Conservation (phyloP, 2,888 invertebrate genomes). For the Sylvicola cinctus region DNA sequence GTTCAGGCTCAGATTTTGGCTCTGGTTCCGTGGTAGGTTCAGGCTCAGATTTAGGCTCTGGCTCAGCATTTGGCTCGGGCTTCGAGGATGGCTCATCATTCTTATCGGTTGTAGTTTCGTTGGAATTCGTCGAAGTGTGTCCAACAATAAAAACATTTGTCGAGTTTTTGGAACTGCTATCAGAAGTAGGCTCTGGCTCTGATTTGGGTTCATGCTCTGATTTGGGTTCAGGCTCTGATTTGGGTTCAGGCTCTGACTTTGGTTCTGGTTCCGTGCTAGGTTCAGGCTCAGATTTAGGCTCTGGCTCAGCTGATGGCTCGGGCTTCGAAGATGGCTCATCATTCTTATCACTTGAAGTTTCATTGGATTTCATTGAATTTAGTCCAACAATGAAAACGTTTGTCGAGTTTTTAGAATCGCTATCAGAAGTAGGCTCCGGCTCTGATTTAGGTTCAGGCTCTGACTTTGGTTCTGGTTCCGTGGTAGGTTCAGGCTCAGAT, state of each 20-base stretch:
- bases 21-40: slow-evolving; percentile 20
- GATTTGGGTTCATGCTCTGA: slow-evolving; percentile 19
- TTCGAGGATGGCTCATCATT: slow-evolving; percentile 18
- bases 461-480: slow-evolving; percentile 18
- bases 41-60: slow-evolving; percentile 18
- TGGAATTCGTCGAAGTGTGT: too few relatives aligned
- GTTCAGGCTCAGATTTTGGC: slow-evolving; percentile 13
- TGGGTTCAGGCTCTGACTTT: slow-evolving; percentile 5
- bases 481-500: slow-evolving; percentile 12
- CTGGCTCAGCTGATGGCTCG: slow-evolving; percentile 14
- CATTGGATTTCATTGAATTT: too few relatives aligned
- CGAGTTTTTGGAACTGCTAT: too few relatives aligned
- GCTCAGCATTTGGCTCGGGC: slow-evolving; percentile 16
- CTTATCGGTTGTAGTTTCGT: slow-evolving; percentile 22
- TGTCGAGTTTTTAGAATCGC: too few relatives aligned
- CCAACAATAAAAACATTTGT: too few relatives aligned
- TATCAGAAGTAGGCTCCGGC: slow-evolving; percentile 11
- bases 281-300: slow-evolving; percentile 18
- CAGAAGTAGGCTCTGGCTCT: slow-evolving; percentile 12
- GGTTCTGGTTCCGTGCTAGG: slow-evolving; percentile 19
- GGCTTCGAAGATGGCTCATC: slow-evolving; percentile 13
- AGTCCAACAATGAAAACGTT: too few relatives aligned
- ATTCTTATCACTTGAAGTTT: slow-evolving; percentile 22
- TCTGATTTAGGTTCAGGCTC: slow-evolving; percentile 19
- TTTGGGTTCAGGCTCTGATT: slow-evolving; percentile 17